These are phyloP conservation scores for Charadrius vociferus DNA, from an alignment of 2,113 vertebrate species.

Conservation along the genomic window DNA sequence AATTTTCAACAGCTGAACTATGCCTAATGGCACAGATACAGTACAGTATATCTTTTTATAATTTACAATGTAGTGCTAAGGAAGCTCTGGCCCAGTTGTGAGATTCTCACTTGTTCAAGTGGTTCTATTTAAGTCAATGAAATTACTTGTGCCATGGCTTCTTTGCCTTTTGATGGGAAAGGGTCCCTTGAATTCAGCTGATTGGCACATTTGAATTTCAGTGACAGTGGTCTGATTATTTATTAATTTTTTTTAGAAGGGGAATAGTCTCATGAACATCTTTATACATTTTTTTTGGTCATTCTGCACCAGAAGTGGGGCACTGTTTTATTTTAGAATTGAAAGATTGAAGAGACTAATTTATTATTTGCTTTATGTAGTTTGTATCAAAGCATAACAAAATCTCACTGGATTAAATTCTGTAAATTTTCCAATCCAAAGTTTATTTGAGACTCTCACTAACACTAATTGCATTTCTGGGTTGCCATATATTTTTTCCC, in stretches of 20 bases:
- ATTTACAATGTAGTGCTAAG: constrained; percentile 3
- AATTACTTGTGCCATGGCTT: not conserved
- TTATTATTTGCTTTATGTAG: constrained; percentile 66
- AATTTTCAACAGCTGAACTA: constrained; percentile 14
- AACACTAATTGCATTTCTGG: constrained; percentile 56
- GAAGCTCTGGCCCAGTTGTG: not conserved
- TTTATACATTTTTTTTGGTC: constrained; percentile 12
- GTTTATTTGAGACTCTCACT: constrained; percentile 60
- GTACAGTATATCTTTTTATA: constrained; percentile 27
- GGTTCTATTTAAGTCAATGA: constrained; percentile 24
- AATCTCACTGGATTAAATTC: constrained; percentile 66
- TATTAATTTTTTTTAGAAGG: not conserved
- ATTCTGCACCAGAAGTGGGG: not conserved
- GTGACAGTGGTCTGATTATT: constrained; percentile 22
- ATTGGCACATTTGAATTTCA: constrained; percentile 40
- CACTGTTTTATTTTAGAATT: constrained; percentile 22
- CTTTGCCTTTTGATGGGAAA: constrained; percentile 1
- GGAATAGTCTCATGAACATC: constrained; percentile 38
- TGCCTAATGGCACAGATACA: not conserved
- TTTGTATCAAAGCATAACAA: constrained; percentile 64
- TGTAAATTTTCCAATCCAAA: constrained; percentile 62
- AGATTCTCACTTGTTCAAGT: constrained; percentile 15
- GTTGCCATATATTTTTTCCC: not conserved
- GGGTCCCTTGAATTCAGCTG: constrained; percentile 29
- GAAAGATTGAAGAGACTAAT: constrained; percentile 44